Base-by-base conservation (phyloP, 2,888 invertebrate species). In the Agriopis aurantiaria region DNA sequence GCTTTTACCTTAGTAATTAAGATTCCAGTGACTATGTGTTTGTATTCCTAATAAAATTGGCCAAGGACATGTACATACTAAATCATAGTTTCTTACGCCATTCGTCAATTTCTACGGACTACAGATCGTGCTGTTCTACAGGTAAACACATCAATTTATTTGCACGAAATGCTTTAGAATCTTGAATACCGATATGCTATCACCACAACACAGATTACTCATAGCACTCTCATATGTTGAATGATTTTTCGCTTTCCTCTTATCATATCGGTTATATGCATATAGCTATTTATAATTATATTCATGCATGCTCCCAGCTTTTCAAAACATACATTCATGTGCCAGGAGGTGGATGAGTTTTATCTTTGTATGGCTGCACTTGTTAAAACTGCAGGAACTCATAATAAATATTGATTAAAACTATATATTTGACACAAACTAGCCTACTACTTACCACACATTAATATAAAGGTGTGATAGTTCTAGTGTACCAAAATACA, bases 11-110 rank as follows among this genome's bases (percentile, higher is more conserved):
- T 76, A 76, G 65, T 72, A 73, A 72, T 74, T 71, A 81, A 81
- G 81, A 85, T 86, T 85, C 84, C 83, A 84, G 89, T 90, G 87
- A 85, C 86, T 86, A 87, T 83, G 88, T 88, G 85, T 85, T 81
- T 85, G 80, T 80, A 83, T 87, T 88, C 85, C 81, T 84, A 86
- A 81, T 81, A 86, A 80, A 87, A 81, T 87, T 88, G 86, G 82
- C 89, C 90, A 92, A 93, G 93, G 93, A 93, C 93, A 94, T 94
- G 93, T 92, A 85, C 92, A 91, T 91, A 89, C 81, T 88, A 93
- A 93, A 90, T 88, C 86, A 87, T 88, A 87, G 86, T 81, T 85
- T 84, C 86, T 89, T 85, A 86, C 85, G 86, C 88, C 85, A 86
- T 89, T 93, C 91, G 88, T 89, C 89, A 88, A 86, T 86, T 88